Evolutionary conservation across 2,888 invertebrate species (phyloP).

Genomic region (Synanthedon tipuliformis): DNA sequence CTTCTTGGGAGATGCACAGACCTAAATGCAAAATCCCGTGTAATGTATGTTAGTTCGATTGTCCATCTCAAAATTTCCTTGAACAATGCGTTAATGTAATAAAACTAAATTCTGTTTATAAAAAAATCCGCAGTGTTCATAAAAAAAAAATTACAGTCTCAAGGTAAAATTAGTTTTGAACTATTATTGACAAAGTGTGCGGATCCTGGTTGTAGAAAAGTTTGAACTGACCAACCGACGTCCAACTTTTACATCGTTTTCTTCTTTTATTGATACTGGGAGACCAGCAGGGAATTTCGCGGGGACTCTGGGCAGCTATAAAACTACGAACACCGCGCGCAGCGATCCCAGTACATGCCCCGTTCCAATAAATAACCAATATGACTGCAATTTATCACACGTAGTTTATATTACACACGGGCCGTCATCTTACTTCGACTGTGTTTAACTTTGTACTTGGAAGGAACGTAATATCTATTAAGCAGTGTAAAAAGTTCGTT

Average conservation of each 20-base stretch:
- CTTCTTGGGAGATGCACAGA: no score
- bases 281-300: conserved; percentile 18
- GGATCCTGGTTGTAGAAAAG: conserved; percentile 37
- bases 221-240: conserved; percentile 37
- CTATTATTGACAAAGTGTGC: conserved; percentile 54
- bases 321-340: conserved; percentile 34
- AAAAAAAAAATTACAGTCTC: conserved; percentile 41
- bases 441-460: conserved; percentile 30
- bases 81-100: no score
- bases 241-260: conserved; percentile 39
- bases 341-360: conserved; percentile 28
- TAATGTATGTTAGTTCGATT: no score
- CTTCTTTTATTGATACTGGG: conserved; percentile 50
- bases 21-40: no score
- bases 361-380: conserved; percentile 46
- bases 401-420: conserved; percentile 33
- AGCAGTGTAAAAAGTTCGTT: conserved; percentile 30
- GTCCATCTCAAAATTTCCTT: no score
- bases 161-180: conserved; percentile 49
- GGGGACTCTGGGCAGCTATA: conserved; percentile 17
- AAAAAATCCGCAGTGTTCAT: conserved; percentile 19
- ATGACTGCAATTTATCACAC: conserved; percentile 32
- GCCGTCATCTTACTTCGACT: conserved; percentile 36
- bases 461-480: conserved; percentile 28
- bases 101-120: no score